Evolutionary conservation across 1,140 invertebrate genomes (phyloP), one percentile per base, ranked within the genome.

Genomic region (Magallana ariakensis): DNA sequence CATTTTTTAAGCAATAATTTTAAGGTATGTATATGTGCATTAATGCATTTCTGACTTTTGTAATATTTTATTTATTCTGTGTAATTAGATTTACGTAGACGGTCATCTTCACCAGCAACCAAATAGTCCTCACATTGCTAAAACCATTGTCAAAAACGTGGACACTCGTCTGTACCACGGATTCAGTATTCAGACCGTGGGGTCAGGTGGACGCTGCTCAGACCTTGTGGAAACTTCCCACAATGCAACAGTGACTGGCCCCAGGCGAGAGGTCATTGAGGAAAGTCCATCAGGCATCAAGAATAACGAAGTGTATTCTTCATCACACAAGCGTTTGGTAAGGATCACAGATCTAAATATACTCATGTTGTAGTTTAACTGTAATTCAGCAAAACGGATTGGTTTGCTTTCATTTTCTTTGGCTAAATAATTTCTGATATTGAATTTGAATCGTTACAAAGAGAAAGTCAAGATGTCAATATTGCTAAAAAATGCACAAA

Each of bases 131-230:
- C 90, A 90, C 46, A 85, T 92, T 10, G 89, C 91, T 9, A 91
- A 92, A 62, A 87, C 90, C 8, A 89, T 93, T 5, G 87, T 94
- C 75, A 92, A 93, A 46, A 92, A 90, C 56, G 80, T 93, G 7
- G 88, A 89, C 75, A 86, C 88, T 0, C 86, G 87, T 57, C 81
- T 87, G 13, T 88, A 88, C n/a, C 90, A 92, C 53, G 88, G 90
- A 58, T 90, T 94, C 85, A 90, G 91, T 57, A 92, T 94, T 15
- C 92, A 93, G 80, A 92, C 92, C 9, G 86, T 93, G 22, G 89
- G 88, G 22, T 88, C 89, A 0, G 89, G 90, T 16, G 92, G 92
- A 33, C 88, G 90, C 53, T 87, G 90, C 57, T 94, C 93, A 19
- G 86, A 90, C 0, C 82, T 91, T 7, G 89, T 89, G 16, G 91